Evolutionary conservation across 2,888 invertebrate species (phyloP).

Genomic region (Mechanitis messenoides): DNA sequence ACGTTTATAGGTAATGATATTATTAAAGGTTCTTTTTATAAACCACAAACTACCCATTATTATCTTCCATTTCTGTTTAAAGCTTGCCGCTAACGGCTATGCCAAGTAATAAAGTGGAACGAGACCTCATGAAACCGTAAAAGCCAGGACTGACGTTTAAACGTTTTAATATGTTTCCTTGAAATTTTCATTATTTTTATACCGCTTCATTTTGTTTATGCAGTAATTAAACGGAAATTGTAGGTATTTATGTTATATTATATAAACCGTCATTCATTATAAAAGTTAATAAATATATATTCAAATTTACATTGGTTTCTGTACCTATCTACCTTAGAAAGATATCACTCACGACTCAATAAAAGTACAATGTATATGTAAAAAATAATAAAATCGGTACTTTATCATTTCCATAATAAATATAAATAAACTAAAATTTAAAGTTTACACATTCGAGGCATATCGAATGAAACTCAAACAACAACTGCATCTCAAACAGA

Average conservation of each 20-base stretch:
- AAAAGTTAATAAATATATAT: no score
- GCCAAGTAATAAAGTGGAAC: slow-evolving; percentile 6
- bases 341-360: no score
- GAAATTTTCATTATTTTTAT: slow-evolving; percentile 22
- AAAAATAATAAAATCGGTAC: no score
- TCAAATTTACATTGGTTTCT: no score
- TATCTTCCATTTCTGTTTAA: slow-evolving; percentile 20
- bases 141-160: slow-evolving; percentile 22
- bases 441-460: slow-evolving; percentile 2
- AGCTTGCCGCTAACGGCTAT: slow-evolving; percentile 10
- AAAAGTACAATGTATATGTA: no score
- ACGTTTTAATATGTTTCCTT: slow-evolving; percentile 16
- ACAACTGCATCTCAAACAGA: slow-evolving; percentile 14
- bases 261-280: no score
- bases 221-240: slow-evolving; percentile 1
- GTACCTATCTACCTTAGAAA: no score
- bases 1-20: slow-evolving; percentile 15
- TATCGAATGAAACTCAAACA: slow-evolving; percentile 8
- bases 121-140: slow-evolving; percentile 22
- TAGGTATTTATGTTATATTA: no score
- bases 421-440: background rate
- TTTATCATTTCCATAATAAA: background rate
- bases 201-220: slow-evolving; percentile 10
- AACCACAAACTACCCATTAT: slow-evolving; percentile 26
- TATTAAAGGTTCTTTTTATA: slow-evolving; percentile 22